Conservation (phyloP, 2,113 vertebrate species). For the Cepphus grylle region DNA sequence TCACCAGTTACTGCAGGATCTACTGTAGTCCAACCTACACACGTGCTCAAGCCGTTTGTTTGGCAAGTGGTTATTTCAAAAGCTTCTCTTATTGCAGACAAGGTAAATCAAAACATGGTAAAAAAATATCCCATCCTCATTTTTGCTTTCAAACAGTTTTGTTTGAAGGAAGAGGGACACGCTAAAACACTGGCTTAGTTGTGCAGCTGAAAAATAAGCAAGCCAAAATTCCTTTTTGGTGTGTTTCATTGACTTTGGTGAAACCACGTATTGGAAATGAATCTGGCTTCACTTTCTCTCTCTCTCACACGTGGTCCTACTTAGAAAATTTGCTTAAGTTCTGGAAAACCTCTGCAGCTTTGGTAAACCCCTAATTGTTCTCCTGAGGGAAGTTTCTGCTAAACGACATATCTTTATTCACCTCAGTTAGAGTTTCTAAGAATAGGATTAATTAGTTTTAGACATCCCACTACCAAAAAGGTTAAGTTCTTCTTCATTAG, state of each 20-base stretch:
- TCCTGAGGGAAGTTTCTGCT: constrained; percentile 28
- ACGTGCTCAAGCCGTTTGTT: neutral
- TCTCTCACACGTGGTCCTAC: neutral
- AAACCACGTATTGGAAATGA: neutral
- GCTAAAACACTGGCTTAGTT: neutral
- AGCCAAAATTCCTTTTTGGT: neutral
- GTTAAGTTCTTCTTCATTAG: constrained; percentile 68
- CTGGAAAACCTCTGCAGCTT: constrained; percentile 25
- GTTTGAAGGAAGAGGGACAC: neutral
- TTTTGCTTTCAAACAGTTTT: neutral
- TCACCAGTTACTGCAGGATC: neutral
- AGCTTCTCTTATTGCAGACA: neutral
- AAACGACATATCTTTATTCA: neutral
- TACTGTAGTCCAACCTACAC: neutral
- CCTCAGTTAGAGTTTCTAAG: constrained; percentile 41
- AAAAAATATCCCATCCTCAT: neutral
- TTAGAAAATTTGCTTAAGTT: neutral
- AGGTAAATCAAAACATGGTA: neutral
- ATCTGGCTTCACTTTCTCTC: neutral
- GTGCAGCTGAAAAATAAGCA: neutral
- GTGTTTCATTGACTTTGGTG: neutral
- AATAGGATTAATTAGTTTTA: constrained; percentile 59
- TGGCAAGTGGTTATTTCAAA: neutral
- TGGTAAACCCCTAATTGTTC: constrained; percentile 2
- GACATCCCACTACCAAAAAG: constrained; percentile 42